Conservation (phyloP, 2,888 invertebrate species). For the Dicyrtomina minuta region DNA sequence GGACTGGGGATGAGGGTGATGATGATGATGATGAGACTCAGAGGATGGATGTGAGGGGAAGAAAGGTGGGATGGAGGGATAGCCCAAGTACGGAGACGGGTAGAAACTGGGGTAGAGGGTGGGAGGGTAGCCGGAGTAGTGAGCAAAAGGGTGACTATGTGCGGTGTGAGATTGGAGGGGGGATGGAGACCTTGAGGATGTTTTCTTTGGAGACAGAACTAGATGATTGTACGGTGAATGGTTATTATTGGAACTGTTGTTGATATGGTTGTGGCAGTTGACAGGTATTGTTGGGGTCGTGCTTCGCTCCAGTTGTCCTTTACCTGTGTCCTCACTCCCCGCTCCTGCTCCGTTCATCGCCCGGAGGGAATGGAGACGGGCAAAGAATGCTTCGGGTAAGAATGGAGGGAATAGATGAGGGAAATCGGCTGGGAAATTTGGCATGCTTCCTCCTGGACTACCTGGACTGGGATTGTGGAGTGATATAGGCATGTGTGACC, state of each 20-base stretch:
- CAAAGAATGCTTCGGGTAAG: constrained; percentile 45
- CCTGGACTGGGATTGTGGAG: constrained; percentile 38
- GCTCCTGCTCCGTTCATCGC: constrained; percentile 37
- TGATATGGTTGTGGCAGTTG: constrained; percentile 22
- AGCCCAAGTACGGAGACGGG: constrained; percentile 44
- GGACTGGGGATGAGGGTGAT: constrained; percentile 22
- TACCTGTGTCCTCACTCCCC: too few species aligned
- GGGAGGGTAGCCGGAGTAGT: constrained; percentile 39
- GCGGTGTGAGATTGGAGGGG: constrained; percentile 31
- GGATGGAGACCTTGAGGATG: constrained; percentile 39
- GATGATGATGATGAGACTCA: constrained; percentile 28
- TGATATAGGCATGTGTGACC: constrained; percentile 22
- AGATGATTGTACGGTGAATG: constrained; percentile 28
- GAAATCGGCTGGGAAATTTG: constrained; percentile 43
- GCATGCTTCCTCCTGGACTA: constrained; percentile 17
- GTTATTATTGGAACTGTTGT: constrained; percentile 13
- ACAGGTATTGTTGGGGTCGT: too few species aligned
- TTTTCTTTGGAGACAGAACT: constrained; percentile 27
- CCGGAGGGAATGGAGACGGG: constrained; percentile 36
- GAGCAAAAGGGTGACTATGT: constrained; percentile 39
- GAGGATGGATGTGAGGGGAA: constrained; percentile 32
- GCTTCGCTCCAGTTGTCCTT: constrained; percentile 7
- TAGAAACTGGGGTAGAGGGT: constrained; percentile 47
- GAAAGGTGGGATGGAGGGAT: constrained; percentile 42
- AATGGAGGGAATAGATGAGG: constrained; percentile 48